A percentile compares a stretch with the other conserved stretches of the same genome.
Evolutionary conservation across 2,797 vertebrate species (phyloP).

Genomic region (Anomalospiza imberbis): DNA sequence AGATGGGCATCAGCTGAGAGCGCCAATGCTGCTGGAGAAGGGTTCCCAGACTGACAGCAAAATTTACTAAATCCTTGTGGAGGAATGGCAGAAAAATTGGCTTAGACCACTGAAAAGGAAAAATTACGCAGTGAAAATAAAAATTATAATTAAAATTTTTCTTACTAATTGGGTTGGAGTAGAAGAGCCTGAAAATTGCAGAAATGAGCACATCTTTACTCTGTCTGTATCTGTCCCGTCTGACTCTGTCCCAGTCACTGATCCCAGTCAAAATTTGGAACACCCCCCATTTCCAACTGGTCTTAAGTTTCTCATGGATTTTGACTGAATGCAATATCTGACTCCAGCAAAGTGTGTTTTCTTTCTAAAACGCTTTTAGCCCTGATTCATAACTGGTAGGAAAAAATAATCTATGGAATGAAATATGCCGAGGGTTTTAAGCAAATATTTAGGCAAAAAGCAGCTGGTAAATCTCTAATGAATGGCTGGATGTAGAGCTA

Average conservation of each 20-base stretch:
- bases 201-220: background rate
- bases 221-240: background rate
- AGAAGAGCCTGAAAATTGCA: background rate
- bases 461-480: slow-evolving; percentile 58
- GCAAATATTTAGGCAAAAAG: slow-evolving; percentile 66
- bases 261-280: background rate
- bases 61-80: background rate
- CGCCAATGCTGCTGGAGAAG: background rate
- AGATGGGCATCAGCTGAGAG: background rate
- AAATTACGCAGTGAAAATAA: background rate
- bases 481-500: background rate
- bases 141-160: background rate
- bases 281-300: background rate
- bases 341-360: slow-evolving; percentile 42
- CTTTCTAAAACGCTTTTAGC: slow-evolving; percentile 28
- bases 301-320: background rate
- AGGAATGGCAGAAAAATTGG: background rate
- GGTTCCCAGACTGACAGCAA: background rate
- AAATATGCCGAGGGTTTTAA: slow-evolving; percentile 33
- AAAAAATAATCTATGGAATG: slow-evolving; percentile 45
- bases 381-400: slow-evolving; percentile 49
- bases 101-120: background rate
- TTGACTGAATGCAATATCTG: background rate
- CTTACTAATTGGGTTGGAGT: background rate
- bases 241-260: background rate